Evolutionary conservation across 2,888 invertebrate species (phyloP).

Genomic region (Mimachlamys varia): DNA sequence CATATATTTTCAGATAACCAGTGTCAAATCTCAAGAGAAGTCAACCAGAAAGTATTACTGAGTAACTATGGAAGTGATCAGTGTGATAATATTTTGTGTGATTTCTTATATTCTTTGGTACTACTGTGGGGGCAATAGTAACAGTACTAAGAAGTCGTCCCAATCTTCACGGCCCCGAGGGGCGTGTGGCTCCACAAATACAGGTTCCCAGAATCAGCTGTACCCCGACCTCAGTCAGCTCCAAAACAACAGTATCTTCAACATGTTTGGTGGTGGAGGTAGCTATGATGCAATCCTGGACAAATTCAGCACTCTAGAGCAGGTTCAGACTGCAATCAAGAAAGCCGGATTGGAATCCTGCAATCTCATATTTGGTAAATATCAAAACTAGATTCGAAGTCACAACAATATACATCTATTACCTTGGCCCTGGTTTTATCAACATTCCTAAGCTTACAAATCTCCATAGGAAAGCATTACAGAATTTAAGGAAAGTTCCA

Average conservation of each 20-base stretch:
- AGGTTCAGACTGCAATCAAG: conserved; percentile 79
- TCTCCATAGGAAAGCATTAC: too few relatives aligned
- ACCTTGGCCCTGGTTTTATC: too few relatives aligned
- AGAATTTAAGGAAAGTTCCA: too few relatives aligned
- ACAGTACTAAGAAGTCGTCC: neutral
- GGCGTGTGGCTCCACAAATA: neutral
- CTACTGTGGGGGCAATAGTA: conserved; percentile 54
- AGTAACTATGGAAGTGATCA: conserved; percentile 58
- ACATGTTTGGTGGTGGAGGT: conserved; percentile 58
- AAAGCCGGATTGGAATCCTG: conserved; percentile 82
- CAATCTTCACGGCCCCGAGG: neutral
- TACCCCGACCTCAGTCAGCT: conserved; percentile 56
- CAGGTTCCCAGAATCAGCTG: conserved; percentile 50
- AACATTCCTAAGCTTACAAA: too few relatives aligned
- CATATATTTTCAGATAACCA: neutral
- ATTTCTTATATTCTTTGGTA: conserved; percentile 58
- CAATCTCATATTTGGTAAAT: conserved; percentile 82
- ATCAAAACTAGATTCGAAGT: neutral
- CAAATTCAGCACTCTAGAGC: conserved; percentile 78
- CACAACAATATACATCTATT: too few relatives aligned
- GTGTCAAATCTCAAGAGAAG: neutral
- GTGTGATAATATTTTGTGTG: conserved; percentile 60
- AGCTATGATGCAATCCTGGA: conserved; percentile 68
- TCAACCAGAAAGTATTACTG: neutral
- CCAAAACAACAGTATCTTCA: conserved; percentile 58